phyloP scores from a whole-genome alignment of 2,888 invertebrate genomes.

The Dromius quadrimaculatus region DNA sequence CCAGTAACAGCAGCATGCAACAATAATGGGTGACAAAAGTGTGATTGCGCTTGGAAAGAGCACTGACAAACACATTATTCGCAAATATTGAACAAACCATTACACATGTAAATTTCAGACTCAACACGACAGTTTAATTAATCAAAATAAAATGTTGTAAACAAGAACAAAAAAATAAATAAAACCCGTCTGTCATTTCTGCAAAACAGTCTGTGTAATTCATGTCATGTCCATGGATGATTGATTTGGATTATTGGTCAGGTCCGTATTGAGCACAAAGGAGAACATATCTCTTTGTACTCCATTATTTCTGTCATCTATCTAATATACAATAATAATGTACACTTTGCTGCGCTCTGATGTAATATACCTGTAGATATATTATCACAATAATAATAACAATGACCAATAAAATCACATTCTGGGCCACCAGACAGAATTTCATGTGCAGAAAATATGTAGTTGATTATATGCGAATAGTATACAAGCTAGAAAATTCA shows the following conservation, averaged over 20 bases:
- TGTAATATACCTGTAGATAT: constrained; percentile 15
- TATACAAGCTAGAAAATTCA: too few relatives aligned
- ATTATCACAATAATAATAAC: too few relatives aligned
- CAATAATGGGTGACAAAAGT: constrained; percentile 19
- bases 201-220: constrained; percentile 42
- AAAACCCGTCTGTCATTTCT: constrained; percentile 35
- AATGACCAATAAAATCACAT: too few relatives aligned
- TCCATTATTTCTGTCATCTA: background rate
- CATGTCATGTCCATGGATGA: constrained; percentile 40
- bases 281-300: background rate
- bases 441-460: too few relatives aligned
- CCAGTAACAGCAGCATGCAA: background rate
- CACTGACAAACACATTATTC: constrained; percentile 37
- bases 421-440: too few relatives aligned
- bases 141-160: constrained; percentile 44
- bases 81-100: constrained; percentile 36
- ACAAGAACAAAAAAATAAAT: constrained; percentile 41
- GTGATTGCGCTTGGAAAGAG: constrained; percentile 33
- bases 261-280: background rate
- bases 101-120: constrained; percentile 43
- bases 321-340: background rate
- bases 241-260: constrained; percentile 32
- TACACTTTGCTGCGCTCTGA: constrained; percentile 2
- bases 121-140: constrained; percentile 38
- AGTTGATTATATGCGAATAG: too few relatives aligned